These are phyloP conservation scores for Hafferia zeledoni DNA, from an alignment of 2,797 vertebrate genomes.

Conservation along the genomic window DNA sequence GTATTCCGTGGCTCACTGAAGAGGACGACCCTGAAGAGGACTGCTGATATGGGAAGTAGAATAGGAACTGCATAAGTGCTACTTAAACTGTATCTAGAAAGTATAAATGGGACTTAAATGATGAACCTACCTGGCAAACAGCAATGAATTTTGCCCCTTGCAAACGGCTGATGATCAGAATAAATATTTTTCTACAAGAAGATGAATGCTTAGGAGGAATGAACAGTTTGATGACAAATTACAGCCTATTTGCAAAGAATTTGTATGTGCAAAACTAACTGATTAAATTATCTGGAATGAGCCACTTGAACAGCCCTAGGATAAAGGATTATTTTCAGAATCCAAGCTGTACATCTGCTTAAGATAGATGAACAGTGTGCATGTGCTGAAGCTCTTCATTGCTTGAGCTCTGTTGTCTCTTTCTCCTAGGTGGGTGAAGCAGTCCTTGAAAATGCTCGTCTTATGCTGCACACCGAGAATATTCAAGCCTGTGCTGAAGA, in stretches of 20 bases:
- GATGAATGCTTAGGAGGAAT: conserved; percentile 2
- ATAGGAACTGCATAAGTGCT: conserved; percentile 23
- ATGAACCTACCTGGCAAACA: background rate
- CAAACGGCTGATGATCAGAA: background rate
- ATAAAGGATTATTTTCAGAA: conserved; percentile 10
- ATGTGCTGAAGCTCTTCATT: background rate
- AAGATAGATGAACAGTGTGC: background rate
- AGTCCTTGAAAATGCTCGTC: conserved; percentile 89
- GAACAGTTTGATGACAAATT: background rate
- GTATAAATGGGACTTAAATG: background rate
- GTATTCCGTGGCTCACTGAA: background rate
- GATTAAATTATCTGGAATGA: background rate
- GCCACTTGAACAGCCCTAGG: background rate
- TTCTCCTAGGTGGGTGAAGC: conserved; percentile 87
- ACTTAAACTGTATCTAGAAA: background rate
- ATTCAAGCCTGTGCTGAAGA: conserved; percentile 90
- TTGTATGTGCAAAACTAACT: background rate
- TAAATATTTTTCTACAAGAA: background rate
- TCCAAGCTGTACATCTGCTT: background rate
- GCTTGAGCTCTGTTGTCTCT: conserved; percentile 22
- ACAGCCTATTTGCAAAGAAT: background rate
- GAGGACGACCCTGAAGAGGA: background rate
- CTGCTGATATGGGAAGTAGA: conserved; percentile 31
- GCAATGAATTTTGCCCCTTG: background rate
- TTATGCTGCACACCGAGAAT: conserved; percentile 92